Percentiles rank a stretch among this genome's conserved stretches.
Conservation (phyloP, 1,140 invertebrate genomes). For the Linepithema humile region DNA sequence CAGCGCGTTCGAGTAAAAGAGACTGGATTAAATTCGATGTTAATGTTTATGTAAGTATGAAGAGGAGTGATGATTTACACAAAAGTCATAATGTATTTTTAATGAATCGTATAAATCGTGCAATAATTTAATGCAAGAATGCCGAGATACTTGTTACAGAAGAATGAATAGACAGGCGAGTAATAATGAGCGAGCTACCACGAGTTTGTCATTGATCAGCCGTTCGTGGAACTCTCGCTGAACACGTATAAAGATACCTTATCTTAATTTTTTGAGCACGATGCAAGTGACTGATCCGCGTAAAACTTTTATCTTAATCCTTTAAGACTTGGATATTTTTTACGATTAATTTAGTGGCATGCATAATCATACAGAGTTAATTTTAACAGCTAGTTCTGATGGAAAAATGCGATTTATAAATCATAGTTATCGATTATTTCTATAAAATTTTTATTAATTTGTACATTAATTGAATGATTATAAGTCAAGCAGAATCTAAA, state of each 20-base stretch:
- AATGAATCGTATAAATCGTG: constrained; percentile 43
- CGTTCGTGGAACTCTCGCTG: constrained; percentile 38
- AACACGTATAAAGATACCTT: not conserved
- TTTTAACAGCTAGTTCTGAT: not conserved
- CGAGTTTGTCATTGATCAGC: constrained; percentile 8
- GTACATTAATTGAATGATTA: not conserved
- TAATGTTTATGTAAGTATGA: not conserved
- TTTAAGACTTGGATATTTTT: not conserved
- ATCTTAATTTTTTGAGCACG: constrained; percentile 13
- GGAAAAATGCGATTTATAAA: not conserved
- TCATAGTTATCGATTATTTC: not conserved
- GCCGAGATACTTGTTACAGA: not conserved
- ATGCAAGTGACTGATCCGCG: not conserved
- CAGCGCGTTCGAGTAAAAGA: not conserved
- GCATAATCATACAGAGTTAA: not conserved
- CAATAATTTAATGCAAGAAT: constrained; percentile 60
- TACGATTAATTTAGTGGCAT: not conserved
- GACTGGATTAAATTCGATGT: not conserved
- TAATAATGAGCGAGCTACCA: constrained; percentile 49
- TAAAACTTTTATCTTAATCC: not conserved
- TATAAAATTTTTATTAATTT: not conserved
- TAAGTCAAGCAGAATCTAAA: not conserved
- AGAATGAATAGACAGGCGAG: constrained; percentile 18
- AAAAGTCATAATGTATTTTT: constrained; percentile 40
- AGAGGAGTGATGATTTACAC: not conserved